A percentile compares a stretch with the other conserved stretches of the same genome.
Evolutionary conservation across 2,797 vertebrate genomes (phyloP).

Genomic region (Zenarchopterus dispar): DNA sequence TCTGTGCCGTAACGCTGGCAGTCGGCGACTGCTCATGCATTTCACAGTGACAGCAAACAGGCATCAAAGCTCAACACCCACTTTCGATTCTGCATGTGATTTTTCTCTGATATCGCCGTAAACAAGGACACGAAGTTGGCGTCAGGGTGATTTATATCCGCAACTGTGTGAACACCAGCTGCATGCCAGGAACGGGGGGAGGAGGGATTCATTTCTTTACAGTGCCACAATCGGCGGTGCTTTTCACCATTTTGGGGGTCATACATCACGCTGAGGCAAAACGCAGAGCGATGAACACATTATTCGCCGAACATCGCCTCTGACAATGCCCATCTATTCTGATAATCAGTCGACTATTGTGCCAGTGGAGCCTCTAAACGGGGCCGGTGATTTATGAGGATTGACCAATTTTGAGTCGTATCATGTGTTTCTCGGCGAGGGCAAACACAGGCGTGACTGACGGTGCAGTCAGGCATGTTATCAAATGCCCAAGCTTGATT

Average conservation of each 20-base stretch:
- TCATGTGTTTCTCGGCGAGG: slow-evolving; percentile 70
- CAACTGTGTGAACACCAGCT: slow-evolving; percentile 56
- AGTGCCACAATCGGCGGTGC: slow-evolving; percentile 39
- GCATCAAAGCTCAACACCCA: slow-evolving; percentile 16
- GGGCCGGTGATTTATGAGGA: slow-evolving; percentile 73
- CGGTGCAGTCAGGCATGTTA: slow-evolving; percentile 76
- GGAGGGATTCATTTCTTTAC: slow-evolving; percentile 38
- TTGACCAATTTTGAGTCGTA: slow-evolving; percentile 76
- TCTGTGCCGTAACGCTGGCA: slow-evolving; percentile 11
- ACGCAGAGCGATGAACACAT: slow-evolving; percentile 70
- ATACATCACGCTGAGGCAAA: slow-evolving; percentile 58
- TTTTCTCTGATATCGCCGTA: slow-evolving; percentile 22
- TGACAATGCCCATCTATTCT: slow-evolving; percentile 77
- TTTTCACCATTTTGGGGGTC: slow-evolving; percentile 62
- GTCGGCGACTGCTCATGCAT: slow-evolving; percentile 39
- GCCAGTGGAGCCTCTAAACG: slow-evolving; percentile 56
- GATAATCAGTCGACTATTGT: slow-evolving; percentile 72
- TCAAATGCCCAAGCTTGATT: slow-evolving; percentile 75
- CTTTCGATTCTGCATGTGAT: slow-evolving; percentile 58
- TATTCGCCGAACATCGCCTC: slow-evolving; percentile 69
- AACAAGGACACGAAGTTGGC: slow-evolving; percentile 42
- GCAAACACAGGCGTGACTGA: slow-evolving; percentile 75
- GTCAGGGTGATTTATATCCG: slow-evolving; percentile 53
- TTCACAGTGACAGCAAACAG: slow-evolving; percentile 27
- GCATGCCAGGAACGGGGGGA: slow-evolving; percentile 36